Base-by-base conservation (phyloP, 2,888 invertebrate genomes). In the Phortica magna region DNA sequence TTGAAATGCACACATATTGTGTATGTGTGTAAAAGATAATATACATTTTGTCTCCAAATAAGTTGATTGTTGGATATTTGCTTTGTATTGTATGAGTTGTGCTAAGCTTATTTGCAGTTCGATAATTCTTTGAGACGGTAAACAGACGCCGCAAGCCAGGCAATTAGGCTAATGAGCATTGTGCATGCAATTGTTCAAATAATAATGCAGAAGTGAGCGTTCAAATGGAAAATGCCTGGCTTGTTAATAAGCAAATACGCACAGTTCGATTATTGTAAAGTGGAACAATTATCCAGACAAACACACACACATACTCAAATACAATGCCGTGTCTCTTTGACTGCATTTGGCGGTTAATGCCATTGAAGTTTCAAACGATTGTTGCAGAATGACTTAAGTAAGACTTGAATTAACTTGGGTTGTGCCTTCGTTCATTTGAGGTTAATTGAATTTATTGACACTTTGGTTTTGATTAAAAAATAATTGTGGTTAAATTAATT, bases 11-110 rank as follows among this genome's bases (percentile, higher is more conserved):
- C 14, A 70, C 14, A 61, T 9, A 19, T 48, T 17, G 74, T 53
- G 64, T 70, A 55, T 70, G 71, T 80, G n/a, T n/a, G n/a, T n/a
- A n/a, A n/a, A n/a, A n/a, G n/a, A n/a, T n/a, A n/a, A 80, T 78
- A 77, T 77, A 74, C 80, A 43, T 65, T 22, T n/a, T 12, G 57
- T 59, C 31, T 48, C 48, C 42, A 41, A 61, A 31, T 64, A 43
- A 31, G 43, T 73, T n/a, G 10, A 7, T 73, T 57, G 61, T 78
- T 48, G 67, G 67, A 10, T 73, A 12, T 55, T 73, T 55, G 48
- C 71, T 5, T 55, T 43, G 72, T n/a, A n/a, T n/a, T 48, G 31
- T 31, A n/a, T 57, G 57, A 17, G 57, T 53, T 53, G 53, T 5
- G 2, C 12, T 53, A 14, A n/a, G 10, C n/a, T 2, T 53, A n/a